Evolutionary conservation across 1,140 invertebrate genomes (phyloP).

Genomic region (Magallana gigas): DNA sequence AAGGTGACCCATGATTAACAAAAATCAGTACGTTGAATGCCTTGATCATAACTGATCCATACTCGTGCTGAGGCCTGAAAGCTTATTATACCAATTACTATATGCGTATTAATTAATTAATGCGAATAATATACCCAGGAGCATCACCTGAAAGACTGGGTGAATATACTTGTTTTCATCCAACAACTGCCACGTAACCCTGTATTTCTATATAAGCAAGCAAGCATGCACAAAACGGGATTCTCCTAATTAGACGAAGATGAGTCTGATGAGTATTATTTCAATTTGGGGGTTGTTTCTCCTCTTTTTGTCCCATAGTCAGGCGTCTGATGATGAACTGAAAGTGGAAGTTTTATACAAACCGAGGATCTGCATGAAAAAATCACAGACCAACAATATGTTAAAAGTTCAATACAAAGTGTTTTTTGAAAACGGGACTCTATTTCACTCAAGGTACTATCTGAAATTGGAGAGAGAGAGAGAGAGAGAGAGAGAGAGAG

Average conservation of each 20-base stretch:
- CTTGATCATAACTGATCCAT: no score
- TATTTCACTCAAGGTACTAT: conserved; percentile 21
- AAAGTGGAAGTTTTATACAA: conserved; percentile 25
- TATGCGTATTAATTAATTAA: no score
- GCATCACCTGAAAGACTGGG: not conserved
- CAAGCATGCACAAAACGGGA: not conserved
- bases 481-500: no score
- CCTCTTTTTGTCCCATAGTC: not conserved
- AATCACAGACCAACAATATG: not conserved
- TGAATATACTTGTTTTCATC: conserved; percentile 7
- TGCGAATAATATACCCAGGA: not conserved
- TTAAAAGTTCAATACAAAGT: conserved; percentile 6
- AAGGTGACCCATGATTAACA: no score
- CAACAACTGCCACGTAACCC: conserved; percentile 16
- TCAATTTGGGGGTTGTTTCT: not conserved
- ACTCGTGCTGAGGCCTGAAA: no score
- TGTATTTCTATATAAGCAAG: conserved; percentile 15
- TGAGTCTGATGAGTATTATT: not conserved
- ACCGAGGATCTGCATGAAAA: not conserved
- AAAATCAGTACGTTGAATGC: no score
- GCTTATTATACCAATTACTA: no score
- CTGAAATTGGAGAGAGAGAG: no score
- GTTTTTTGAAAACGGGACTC: not conserved
- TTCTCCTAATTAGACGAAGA: not conserved
- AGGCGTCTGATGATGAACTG: not conserved